Evolutionary conservation across 2,888 invertebrate species (phyloP).

Genomic region (Mechanitis mazaeus): DNA sequence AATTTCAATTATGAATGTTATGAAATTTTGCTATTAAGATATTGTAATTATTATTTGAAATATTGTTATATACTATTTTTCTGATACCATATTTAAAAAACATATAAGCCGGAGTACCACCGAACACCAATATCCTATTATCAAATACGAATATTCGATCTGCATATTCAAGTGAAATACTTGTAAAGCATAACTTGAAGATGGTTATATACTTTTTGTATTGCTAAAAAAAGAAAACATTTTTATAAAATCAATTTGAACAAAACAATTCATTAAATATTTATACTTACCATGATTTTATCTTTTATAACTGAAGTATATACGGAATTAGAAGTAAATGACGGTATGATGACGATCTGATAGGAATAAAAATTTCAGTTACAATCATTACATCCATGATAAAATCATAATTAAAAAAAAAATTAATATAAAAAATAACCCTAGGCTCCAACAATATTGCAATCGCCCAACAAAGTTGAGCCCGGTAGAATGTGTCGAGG

Average conservation of each 20-base stretch:
- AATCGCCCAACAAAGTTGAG: conserved; percentile 67
- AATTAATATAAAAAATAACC: conserved; percentile 33
- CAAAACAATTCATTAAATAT: neutral
- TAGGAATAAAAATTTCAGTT: conserved; percentile 23
- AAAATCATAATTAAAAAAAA: no score
- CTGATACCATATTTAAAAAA: conserved; percentile 57
- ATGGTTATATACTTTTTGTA: conserved; percentile 49
- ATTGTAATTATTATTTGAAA: no score
- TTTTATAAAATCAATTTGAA: neutral
- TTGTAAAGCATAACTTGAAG: conserved; percentile 43
- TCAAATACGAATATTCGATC: conserved; percentile 61
- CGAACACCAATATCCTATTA: conserved; percentile 48
- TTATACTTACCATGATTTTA: conserved; percentile 54
- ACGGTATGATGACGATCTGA: conserved; percentile 54
- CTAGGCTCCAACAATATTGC: conserved; percentile 57
- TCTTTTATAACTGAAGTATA: conserved; percentile 52
- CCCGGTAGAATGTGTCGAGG: conserved; percentile 49
- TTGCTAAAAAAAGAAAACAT: conserved; percentile 40
- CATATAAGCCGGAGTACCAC: conserved; percentile 65
- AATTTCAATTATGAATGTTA: neutral
- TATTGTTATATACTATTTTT: neutral
- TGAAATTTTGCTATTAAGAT: no score
- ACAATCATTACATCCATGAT: neutral
- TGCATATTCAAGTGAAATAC: conserved; percentile 47
- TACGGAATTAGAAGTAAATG: conserved; percentile 34